Conservation (phyloP, 2,797 vertebrate genomes). For the Paedocypris micromegethes region DNA sequence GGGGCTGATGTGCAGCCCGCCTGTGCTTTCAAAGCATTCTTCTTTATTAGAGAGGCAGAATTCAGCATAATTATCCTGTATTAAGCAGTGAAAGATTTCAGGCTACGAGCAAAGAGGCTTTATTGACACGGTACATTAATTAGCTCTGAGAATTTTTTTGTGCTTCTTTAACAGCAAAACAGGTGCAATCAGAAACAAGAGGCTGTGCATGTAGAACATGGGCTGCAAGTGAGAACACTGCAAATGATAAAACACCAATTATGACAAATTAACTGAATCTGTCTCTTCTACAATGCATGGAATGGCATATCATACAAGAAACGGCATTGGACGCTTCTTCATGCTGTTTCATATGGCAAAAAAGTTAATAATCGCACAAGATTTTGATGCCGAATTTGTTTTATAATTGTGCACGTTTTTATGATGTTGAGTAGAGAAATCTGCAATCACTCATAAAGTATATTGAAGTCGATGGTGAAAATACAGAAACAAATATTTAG, state of each 20-base stretch:
- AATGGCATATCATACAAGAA: too few relatives aligned
- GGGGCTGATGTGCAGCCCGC: conserved; percentile 24
- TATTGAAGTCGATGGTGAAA: too few relatives aligned
- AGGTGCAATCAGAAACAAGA: conserved; percentile 23
- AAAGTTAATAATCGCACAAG: too few relatives aligned
- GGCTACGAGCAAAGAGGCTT: conserved; percentile 20
- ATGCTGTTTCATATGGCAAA: too few relatives aligned
- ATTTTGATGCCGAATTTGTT: too few relatives aligned
- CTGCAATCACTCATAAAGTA: too few relatives aligned
- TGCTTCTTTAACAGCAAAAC: conserved; percentile 10
- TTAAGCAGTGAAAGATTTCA: conserved; percentile 34
- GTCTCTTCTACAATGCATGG: conserved; percentile 14
- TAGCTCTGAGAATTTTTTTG: conserved; percentile 8
- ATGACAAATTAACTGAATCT: conserved; percentile 22
- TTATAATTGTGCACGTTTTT: too few relatives aligned
- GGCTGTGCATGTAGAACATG: conserved; percentile 9
- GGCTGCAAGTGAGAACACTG: conserved; percentile 18
- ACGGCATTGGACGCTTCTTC: too few relatives aligned
- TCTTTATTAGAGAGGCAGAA: conserved; percentile 31
- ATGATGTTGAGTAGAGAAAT: too few relatives aligned
- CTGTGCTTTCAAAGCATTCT: conserved; percentile 23
- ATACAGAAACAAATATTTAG: too few relatives aligned
- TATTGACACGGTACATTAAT: conserved; percentile 29
- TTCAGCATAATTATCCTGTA: conserved; percentile 33
- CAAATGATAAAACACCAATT: conserved; percentile 13